phyloP scores from a whole-genome alignment of 2,888 invertebrate species.

The Gymnoscelis rufifasciata region DNA sequence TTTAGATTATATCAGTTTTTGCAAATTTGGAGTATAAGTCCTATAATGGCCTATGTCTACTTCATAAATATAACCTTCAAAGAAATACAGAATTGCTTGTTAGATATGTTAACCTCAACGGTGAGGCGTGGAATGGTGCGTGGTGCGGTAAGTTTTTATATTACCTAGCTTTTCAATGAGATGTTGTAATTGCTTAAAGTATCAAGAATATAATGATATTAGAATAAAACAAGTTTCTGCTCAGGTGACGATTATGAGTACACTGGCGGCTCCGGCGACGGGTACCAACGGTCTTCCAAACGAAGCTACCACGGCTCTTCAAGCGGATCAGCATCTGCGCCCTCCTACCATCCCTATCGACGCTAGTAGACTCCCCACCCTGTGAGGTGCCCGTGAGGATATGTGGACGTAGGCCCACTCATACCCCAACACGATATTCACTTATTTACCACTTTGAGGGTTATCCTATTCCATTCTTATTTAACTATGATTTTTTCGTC shows the following conservation, averaged over 20 bases:
- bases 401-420: slow-evolving; percentile 27
- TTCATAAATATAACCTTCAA: neutral
- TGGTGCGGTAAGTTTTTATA: slow-evolving; percentile 70
- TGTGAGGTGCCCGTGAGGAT: slow-evolving; percentile 27
- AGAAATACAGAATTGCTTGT: neutral
- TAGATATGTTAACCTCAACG: slow-evolving; percentile 16
- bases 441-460: slow-evolving; percentile 14
- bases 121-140: slow-evolving; percentile 53
- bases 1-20: neutral
- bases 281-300: slow-evolving; percentile 68
- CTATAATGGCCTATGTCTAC: neutral
- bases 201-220: slow-evolving; percentile 6
- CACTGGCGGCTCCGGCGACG: slow-evolving; percentile 72
- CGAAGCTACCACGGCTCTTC: slow-evolving; percentile 64
- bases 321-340: slow-evolving; percentile 57
- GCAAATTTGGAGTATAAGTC: neutral
- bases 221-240: slow-evolving; percentile 23
- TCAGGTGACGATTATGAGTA: slow-evolving; percentile 74
- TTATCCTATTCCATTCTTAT: neutral
- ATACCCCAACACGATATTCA: slow-evolving; percentile 17
- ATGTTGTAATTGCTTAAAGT: slow-evolving; percentile 29
- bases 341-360: slow-evolving; percentile 74
- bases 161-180: slow-evolving; percentile 24
- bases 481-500: slow-evolving; percentile 1
- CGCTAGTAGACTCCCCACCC: slow-evolving; percentile 44